phyloP scores from a whole-genome alignment of 2,888 invertebrate genomes.

The Crematogaster levior region DNA sequence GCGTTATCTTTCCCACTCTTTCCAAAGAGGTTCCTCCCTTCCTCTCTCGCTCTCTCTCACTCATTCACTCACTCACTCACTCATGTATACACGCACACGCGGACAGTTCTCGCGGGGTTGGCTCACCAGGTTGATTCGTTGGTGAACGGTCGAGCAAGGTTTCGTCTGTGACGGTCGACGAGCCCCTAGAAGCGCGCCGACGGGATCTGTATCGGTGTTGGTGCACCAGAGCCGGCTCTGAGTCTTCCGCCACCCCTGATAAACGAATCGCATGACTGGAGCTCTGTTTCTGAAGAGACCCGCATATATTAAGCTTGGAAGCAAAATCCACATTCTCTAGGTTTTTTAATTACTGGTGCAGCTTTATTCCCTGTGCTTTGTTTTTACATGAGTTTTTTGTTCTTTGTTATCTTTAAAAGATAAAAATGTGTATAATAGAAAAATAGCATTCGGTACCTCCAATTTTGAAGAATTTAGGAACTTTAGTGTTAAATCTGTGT shows the following conservation, averaged over 20 bases:
- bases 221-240: slow-evolving; percentile 40
- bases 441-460: background rate
- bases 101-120: slow-evolving; percentile 34
- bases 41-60: background rate
- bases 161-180: slow-evolving; percentile 46
- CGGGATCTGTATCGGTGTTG: slow-evolving; percentile 19
- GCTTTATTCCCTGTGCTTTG: background rate
- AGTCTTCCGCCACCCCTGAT: slow-evolving; percentile 10
- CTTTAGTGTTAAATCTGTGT: background rate
- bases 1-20: background rate
- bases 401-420: background rate
- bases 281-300: background rate
- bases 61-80: background rate
- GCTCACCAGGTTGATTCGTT: slow-evolving; percentile 52
- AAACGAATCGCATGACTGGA: slow-evolving; percentile 14
- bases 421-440: background rate
- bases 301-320: background rate
- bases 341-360: background rate
- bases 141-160: slow-evolving; percentile 34
- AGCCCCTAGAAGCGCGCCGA: slow-evolving; percentile 45
- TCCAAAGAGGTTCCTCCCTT: background rate
- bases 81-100: background rate
- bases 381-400: background rate
- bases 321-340: background rate
- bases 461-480: background rate